These are phyloP conservation scores for Ophioninae sp. DNA, from an alignment of 2,888 invertebrate species.

Conservation along the genomic window DNA sequence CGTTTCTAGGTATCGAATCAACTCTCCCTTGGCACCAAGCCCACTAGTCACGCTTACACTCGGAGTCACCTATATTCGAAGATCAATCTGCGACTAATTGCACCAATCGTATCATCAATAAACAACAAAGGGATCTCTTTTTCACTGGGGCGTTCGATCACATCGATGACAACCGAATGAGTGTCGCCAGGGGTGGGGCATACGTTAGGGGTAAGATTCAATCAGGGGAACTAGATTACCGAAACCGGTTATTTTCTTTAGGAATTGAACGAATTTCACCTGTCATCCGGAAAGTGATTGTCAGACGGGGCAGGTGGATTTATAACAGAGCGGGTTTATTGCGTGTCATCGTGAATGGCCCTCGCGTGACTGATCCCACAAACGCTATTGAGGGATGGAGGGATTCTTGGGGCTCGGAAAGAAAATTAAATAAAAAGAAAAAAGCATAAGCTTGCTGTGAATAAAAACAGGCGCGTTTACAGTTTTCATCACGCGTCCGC, in stretches of 20 bases:
- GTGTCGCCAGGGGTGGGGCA: no score
- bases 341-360: slow-evolving; percentile 54
- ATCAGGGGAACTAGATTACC: neutral
- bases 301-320: slow-evolving; percentile 15
- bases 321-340: slow-evolving; percentile 36
- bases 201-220: neutral
- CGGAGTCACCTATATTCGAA: slow-evolving; percentile 20
- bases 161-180: no score
- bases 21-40: slow-evolving; percentile 20
- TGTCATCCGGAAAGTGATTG: slow-evolving; percentile 22
- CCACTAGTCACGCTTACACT: slow-evolving; percentile 30
- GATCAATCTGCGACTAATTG: neutral
- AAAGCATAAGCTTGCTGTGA: slow-evolving; percentile 10
- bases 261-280: neutral
- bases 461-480: neutral
- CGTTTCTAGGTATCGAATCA: no score
- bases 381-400: neutral
- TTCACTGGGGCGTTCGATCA: neutral
- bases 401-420: neutral
- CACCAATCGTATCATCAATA: no score
- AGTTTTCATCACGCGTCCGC: slow-evolving; percentile 25
- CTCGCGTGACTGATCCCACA: slow-evolving; percentile 47
- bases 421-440: slow-evolving; percentile 2
- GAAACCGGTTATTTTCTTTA: neutral
- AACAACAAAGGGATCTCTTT: neutral